Percentiles rank a stretch among this genome's conserved stretches.
Conservation (phyloP, 2,888 invertebrate genomes). For the Spodoptera picta region DNA sequence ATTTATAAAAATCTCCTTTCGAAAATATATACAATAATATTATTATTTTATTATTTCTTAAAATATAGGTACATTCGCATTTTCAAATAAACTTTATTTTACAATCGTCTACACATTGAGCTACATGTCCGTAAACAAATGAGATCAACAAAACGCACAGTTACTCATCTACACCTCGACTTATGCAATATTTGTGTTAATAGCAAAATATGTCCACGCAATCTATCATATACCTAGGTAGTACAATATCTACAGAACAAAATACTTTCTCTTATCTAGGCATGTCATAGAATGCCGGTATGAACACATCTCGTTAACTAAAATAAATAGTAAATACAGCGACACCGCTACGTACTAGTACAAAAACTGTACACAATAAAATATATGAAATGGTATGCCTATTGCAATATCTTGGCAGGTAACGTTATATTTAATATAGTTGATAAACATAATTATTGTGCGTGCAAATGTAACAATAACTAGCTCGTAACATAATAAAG, state of each 20-base stretch:
- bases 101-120: constrained; percentile 84
- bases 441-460: constrained; percentile 59
- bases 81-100: constrained; percentile 78
- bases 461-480: constrained; percentile 57
- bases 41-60: constrained; percentile 78
- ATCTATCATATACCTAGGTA: constrained; percentile 67
- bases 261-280: constrained; percentile 60
- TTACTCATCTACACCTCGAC: constrained; percentile 62
- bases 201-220: constrained; percentile 65
- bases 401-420: constrained; percentile 61
- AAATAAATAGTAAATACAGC: constrained; percentile 64
- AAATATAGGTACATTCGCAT: constrained; percentile 79
- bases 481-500: constrained; percentile 38
- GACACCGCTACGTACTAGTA: constrained; percentile 44
- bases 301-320: constrained; percentile 73
- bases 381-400: constrained; percentile 56
- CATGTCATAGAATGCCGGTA: constrained; percentile 73
- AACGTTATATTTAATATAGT: constrained; percentile 55
- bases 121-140: constrained; percentile 85
- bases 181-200: constrained; percentile 64
- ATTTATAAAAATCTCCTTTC: constrained; percentile 85
- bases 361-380: constrained; percentile 57
- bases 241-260: constrained; percentile 58
- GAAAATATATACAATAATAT: constrained; percentile 82
- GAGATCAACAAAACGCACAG: constrained; percentile 86